These are phyloP conservation scores for Felis chaus DNA, from an alignment of 2,113 vertebrate species.

Conservation along the genomic window DNA sequence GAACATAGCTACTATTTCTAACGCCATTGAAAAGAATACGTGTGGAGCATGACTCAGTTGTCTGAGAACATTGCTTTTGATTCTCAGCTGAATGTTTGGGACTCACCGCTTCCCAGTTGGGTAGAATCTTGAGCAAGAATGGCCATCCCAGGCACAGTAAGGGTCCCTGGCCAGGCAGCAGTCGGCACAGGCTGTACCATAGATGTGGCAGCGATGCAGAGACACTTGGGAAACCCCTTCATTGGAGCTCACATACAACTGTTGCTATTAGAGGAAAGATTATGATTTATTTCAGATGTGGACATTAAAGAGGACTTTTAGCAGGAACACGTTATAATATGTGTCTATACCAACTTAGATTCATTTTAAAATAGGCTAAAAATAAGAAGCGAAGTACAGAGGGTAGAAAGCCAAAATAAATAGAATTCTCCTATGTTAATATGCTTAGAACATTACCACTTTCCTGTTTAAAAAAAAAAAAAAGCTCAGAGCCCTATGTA, in stretches of 20 bases:
- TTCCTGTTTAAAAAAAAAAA: conserved; percentile 62
- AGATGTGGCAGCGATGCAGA: conserved; percentile 96
- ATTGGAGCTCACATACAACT: conserved; percentile 96
- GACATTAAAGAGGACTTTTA: conserved; percentile 40
- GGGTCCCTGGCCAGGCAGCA: conserved; percentile 98
- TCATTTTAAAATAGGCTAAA: conserved; percentile 65
- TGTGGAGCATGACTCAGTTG: rapidly evolving
- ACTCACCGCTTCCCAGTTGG: conserved; percentile 95
- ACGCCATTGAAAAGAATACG: neutral
- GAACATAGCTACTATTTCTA: neutral
- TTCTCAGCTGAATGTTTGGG: neutral
- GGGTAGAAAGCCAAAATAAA: conserved; percentile 71
- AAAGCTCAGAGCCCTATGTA: conserved; percentile 29
- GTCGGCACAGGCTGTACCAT: conserved; percentile 96
- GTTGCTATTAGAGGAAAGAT: conserved; percentile 90
- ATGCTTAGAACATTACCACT: conserved; percentile 62
- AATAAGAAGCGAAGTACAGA: conserved; percentile 43
- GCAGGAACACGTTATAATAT: neutral
- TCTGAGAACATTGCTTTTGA: neutral
- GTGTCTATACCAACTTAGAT: conserved; percentile 22
- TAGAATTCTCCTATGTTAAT: conserved; percentile 65
- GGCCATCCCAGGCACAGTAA: conserved; percentile 99
- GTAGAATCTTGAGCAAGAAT: conserved; percentile 96
- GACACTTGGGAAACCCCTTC: conserved; percentile 95
- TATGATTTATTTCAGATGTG: conserved; percentile 67